Evolutionary conservation across 35 echinoderm and acorn worm species (phyloP), one percentile per base, ranked within the genome.

Genomic region (Acanthaster planci): DNA sequence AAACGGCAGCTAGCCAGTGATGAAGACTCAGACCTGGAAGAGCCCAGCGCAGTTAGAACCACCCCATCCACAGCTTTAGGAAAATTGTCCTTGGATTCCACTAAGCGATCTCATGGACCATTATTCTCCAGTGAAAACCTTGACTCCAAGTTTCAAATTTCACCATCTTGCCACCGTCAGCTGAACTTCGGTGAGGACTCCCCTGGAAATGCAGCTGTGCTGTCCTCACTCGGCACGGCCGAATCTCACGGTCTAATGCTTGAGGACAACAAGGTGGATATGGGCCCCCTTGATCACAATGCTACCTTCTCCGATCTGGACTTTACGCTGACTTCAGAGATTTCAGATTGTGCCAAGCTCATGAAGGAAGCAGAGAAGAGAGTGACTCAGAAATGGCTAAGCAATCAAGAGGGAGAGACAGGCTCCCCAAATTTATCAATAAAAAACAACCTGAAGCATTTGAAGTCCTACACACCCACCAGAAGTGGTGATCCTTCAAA

Each of bases 311-410:
- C 50, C 52, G 60, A 91, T 81, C 51, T 91, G 14, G 81, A 96
- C 51, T 89, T 60, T 60, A 85, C 93, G 3, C 53, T 96, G 16
- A 96, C 93, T 34, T 52, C 85, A 40, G 93, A 96, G 76, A 78
- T 96, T 76, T 86, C 78, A 8, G 93, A 91, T 35, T 96, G 89
- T 78, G 67, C 89, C 10, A 88, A 84, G 56, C 60, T 96, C 42
- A 42, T 96, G 81, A 88, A 88, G 35, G 93, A 75, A 39, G 93
- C 93, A 16, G 89, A 83, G 39, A 44, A 51, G 23, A 60, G 93
- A 50, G 78, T 96, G 22, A 42, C 21, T 21, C 50, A 81, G 37
- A 83, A 52, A 40, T 34, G 26, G 42, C 60, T 51, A 37, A 86
- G 29, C 55, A 40, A 82, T 67, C 40, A 40, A 29, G 37, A 84